A percentile compares a stretch with the other conserved stretches of the same genome.
These are phyloP conservation scores for Acanthurus leucopareius DNA, from an alignment of 2,797 vertebrate species.

Conservation along the genomic window DNA sequence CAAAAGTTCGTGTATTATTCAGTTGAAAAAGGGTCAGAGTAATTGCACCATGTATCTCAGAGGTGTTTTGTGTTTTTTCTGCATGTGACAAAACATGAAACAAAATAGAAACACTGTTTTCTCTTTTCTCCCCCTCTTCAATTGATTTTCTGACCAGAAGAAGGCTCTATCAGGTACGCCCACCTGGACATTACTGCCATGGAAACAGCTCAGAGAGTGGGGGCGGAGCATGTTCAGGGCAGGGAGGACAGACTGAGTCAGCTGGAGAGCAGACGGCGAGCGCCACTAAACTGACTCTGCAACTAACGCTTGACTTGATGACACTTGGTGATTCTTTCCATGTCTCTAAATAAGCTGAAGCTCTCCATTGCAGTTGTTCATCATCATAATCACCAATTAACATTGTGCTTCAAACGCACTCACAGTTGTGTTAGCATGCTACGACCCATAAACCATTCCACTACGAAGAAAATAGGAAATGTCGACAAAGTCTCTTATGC, in stretches of 20 bases:
- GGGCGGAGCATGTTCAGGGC: slow-evolving; percentile 86
- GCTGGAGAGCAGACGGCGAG: slow-evolving; percentile 86
- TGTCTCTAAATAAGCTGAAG: slow-evolving; percentile 37
- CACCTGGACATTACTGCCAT: slow-evolving; percentile 91
- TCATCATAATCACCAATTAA: neutral
- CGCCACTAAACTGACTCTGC: slow-evolving; percentile 77
- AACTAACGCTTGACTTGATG: neutral
- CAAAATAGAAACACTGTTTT: neutral
- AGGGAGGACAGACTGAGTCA: slow-evolving; percentile 87
- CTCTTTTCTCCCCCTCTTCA: slow-evolving; percentile 1
- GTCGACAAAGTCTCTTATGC: slow-evolving; percentile 38
- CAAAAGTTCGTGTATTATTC: neutral
- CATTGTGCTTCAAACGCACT: slow-evolving; percentile 29
- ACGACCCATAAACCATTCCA: slow-evolving; percentile 73
- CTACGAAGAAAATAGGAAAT: slow-evolving; percentile 25
- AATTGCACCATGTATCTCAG: neutral
- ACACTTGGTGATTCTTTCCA: slow-evolving; percentile 30
- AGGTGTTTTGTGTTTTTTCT: too few relatives aligned
- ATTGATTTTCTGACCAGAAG: slow-evolving; percentile 73
- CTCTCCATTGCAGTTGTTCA: slow-evolving; percentile 8
- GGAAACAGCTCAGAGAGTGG: slow-evolving; percentile 89
- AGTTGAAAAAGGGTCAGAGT: neutral
- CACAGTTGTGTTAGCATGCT: slow-evolving; percentile 34
- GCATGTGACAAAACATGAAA: neutral
- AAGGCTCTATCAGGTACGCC: slow-evolving; percentile 86